Evolutionary conservation across 2,888 invertebrate genomes (phyloP).

Genomic region (Tortrix viridana): DNA sequence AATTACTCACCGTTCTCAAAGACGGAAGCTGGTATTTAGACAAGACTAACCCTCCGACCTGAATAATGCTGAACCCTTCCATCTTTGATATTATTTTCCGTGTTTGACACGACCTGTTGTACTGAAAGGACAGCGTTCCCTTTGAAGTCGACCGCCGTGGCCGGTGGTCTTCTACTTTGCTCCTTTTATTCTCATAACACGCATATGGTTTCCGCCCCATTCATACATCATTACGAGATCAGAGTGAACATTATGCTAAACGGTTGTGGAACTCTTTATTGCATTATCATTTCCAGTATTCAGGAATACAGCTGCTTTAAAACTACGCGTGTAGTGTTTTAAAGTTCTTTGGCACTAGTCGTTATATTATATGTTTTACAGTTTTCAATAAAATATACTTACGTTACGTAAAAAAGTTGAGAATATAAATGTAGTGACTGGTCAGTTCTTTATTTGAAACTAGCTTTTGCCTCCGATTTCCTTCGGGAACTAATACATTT

Average conservation of each 20-base stretch:
- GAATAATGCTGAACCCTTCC: conserved; percentile 13
- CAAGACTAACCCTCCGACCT: background rate
- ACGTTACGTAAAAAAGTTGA: too few species aligned
- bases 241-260: conserved; percentile 59
- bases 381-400: background rate
- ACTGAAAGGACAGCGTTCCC: conserved; percentile 42
- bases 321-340: background rate
- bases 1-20: background rate
- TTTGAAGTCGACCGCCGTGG: conserved; percentile 74
- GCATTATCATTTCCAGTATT: conserved; percentile 50
- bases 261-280: conserved; percentile 56
- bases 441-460: too few species aligned
- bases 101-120: conserved; percentile 27
- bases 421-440: too few species aligned
- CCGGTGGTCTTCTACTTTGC: conserved; percentile 74
- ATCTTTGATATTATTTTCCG: conserved; percentile 24
- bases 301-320: conserved; percentile 22
- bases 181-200: conserved; percentile 64
- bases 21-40: conserved; percentile 6
- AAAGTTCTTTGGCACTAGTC: background rate
- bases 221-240: conserved; percentile 64
- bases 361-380: background rate
- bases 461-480: too few species aligned
- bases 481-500: too few species aligned
- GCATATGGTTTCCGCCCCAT: conserved; percentile 71